phyloP scores from a whole-genome alignment of 2,113 vertebrate genomes.

The Eidolon helvum region DNA sequence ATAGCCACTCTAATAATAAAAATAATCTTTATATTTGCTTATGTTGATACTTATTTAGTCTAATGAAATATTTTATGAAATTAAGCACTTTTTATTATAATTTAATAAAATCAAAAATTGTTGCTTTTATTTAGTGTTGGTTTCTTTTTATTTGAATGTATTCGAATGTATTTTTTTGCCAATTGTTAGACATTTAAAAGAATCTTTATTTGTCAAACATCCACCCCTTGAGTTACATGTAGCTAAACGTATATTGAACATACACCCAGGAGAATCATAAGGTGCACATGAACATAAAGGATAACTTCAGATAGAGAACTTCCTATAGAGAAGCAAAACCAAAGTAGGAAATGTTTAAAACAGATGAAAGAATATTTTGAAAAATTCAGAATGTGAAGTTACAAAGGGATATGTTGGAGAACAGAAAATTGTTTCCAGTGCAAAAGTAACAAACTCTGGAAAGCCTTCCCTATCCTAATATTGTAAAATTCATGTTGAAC shows the following conservation, averaged over 20 bases:
- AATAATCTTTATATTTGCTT: too few relatives aligned
- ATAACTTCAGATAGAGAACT: slow-evolving; percentile 33
- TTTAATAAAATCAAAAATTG: too few relatives aligned
- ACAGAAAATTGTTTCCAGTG: neutral
- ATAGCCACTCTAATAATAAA: too few relatives aligned
- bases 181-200: slow-evolving; percentile 65
- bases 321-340: slow-evolving; percentile 33
- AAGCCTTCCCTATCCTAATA: neutral
- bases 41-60: too few relatives aligned
- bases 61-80: too few relatives aligned
- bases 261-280: neutral
- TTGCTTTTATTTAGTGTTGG: neutral
- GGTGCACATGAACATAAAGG: slow-evolving; percentile 19
- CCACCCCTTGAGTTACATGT: slow-evolving; percentile 31
- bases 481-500: neutral
- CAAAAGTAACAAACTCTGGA: neutral
- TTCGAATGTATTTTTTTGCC: neutral
- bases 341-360: slow-evolving; percentile 36
- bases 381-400: neutral
- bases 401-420: neutral
- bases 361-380: neutral
- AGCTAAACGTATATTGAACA: slow-evolving; percentile 54
- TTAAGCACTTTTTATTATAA: too few relatives aligned
- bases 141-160: slow-evolving; percentile 58
- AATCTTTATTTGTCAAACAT: neutral